A percentile compares a stretch with the other conserved stretches of the same genome.
Evolutionary conservation across 2,797 vertebrate species (phyloP).

Genomic region (Sebastes melanostomus): DNA sequence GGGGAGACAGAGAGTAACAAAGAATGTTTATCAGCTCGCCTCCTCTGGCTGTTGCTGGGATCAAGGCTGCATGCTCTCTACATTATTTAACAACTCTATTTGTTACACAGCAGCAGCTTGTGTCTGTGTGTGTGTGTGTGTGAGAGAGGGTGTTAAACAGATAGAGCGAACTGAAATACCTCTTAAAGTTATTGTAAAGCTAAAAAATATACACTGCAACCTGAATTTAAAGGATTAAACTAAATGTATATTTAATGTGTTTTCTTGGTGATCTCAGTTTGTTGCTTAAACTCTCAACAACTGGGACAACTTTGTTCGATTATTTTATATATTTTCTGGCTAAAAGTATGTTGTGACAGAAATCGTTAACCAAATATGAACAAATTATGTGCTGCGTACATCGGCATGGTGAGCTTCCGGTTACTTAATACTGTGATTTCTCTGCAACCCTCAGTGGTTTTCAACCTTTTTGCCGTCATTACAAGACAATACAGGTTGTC

Average conservation of each 20-base stretch:
- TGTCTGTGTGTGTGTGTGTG: conserved; percentile 15
- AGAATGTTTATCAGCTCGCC: conserved; percentile 55
- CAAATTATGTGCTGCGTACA: neutral
- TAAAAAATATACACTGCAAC: neutral
- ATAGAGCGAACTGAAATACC: conserved; percentile 4
- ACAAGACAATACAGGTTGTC: neutral
- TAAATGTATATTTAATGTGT: neutral
- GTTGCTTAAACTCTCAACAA: neutral
- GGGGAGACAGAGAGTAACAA: conserved; percentile 17
- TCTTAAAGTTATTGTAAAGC: neutral
- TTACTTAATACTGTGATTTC: neutral
- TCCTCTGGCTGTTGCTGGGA: conserved; percentile 48
- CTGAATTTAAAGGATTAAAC: neutral
- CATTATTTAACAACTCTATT: conserved; percentile 67
- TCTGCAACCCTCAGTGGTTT: neutral
- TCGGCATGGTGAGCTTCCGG: neutral
- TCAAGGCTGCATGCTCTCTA: conserved; percentile 49
- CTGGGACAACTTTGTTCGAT: neutral
- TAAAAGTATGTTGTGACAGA: neutral
- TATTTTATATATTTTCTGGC: neutral
- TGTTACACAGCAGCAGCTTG: conserved; percentile 41
- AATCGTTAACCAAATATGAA: neutral
- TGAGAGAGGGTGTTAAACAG: neutral
- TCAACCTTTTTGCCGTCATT: neutral
- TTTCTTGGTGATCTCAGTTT: neutral